Percentiles rank a stretch among this genome's conserved stretches.
phyloP scores from a whole-genome alignment of 2,888 invertebrate species.

The Itoplectis maculator region DNA sequence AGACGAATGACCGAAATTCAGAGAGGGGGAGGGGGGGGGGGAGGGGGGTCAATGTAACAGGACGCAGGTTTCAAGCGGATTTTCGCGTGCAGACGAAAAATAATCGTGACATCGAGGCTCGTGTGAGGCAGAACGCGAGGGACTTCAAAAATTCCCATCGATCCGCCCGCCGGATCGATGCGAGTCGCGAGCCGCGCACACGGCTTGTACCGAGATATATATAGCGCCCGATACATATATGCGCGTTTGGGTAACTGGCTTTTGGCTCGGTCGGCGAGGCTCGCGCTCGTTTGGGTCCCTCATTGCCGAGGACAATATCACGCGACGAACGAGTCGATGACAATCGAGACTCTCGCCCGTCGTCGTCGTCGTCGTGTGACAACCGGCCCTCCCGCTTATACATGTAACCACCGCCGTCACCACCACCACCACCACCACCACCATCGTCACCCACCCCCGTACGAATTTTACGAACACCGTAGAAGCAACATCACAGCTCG shows the following conservation, averaged over 20 bases:
- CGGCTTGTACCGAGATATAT: conserved; percentile 26
- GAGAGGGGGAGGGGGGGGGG: too few species aligned
- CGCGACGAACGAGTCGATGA: conserved; percentile 81
- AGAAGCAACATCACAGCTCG: conserved; percentile 50
- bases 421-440: conserved; percentile 53
- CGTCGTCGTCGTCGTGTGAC: conserved; percentile 64
- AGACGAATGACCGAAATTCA: conserved; percentile 2
- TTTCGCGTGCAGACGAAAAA: conserved; percentile 58
- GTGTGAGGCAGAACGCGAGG: conserved; percentile 36
- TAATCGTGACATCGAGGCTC: conserved; percentile 57
- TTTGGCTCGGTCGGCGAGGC: conserved; percentile 59
- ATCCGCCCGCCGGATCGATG: conserved; percentile 71
- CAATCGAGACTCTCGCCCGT: conserved; percentile 76
- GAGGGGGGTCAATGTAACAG: conserved; percentile 24
- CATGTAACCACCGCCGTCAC: neutral
- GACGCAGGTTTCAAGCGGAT: conserved; percentile 9
- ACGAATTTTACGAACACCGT: conserved; percentile 79
- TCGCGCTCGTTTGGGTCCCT: conserved; percentile 65
- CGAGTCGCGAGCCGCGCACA: conserved; percentile 39
- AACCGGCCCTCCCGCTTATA: conserved; percentile 74
- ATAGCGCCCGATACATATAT: conserved; percentile 7
- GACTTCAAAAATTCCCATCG: conserved; percentile 64
- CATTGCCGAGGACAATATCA: conserved; percentile 80
- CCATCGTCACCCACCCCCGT: conserved; percentile 71
- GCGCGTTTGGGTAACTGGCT: conserved; percentile 47